Evolutionary conservation across 2,113 vertebrate species (phyloP), one percentile per base, ranked within the genome.

Genomic region (Aleadryas rufinucha): DNA sequence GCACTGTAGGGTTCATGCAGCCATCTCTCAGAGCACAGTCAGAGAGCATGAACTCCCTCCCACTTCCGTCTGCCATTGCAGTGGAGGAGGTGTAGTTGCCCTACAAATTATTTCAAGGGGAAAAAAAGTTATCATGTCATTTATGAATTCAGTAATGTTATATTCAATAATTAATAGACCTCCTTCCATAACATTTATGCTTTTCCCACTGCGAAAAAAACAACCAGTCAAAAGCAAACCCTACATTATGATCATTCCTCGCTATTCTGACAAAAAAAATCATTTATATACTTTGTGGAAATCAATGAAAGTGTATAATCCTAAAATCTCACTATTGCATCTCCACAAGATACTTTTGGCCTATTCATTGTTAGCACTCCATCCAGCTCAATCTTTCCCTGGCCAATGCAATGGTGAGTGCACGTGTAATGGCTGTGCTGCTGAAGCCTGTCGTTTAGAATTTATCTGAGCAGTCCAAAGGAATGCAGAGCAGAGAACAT

Each of bases 401-500:
- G 66, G 42, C 30, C 0, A 1, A 2, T 45, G 47, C 56, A 57
- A 8, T 33, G 44, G 28, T 19, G 37, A 87, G 41, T 23, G 19
- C 33, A 44, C 3, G 1, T 21, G 37, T 31, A 64, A 41, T 20
- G 65, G 24, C 49, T 23, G 20, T 42, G 57, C 57, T 79, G 78
- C 74, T 76, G 50, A 79, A 89, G 54, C 44, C 65, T 87, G 79
- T 88, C 33, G 0, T 61, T 87, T 87, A 76, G 81, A 76, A 94
- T 91, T 95, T 91, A 78, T 94, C 70, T 60, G n/a, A 81, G 57
- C 70, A 82, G 37, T 19, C 53, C 88, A 82, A 61, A 82, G 37
- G 53, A 91, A 50, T 71, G 74, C 56, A 78, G 31, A 87, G 41
- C 74, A 87, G n/a, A 72, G 44, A 94, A 69, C 37, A 76, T 83